Conservation (phyloP, 2,797 vertebrate species). For the Rhabdophis nuchalis region DNA sequence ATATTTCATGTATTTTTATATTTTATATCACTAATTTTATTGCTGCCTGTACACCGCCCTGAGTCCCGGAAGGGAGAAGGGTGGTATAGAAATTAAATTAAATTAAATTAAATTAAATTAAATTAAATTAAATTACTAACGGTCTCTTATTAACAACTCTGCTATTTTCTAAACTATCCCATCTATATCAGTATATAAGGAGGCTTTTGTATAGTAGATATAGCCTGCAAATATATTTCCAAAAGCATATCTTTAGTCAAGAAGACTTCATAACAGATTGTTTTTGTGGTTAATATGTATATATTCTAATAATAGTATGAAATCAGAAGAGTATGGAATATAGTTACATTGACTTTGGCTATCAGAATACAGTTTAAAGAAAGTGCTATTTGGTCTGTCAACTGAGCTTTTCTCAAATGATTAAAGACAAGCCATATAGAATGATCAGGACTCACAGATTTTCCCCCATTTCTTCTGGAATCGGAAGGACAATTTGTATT, state of each 20-base stretch:
- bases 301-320: neutral
- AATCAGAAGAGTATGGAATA: neutral
- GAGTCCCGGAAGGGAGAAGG: too few relatives aligned
- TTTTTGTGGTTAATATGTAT: neutral
- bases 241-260: neutral
- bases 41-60: too few relatives aligned
- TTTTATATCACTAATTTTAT: too few relatives aligned
- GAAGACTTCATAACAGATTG: neutral
- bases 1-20: too few relatives aligned
- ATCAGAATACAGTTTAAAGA: neutral
- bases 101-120: too few relatives aligned
- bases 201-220: neutral
- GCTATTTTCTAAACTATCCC: neutral
- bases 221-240: neutral
- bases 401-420: neutral
- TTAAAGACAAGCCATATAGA: neutral
- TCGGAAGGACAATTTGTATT: conserved; percentile 33
- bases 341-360: neutral
- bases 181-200: neutral
- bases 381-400: neutral
- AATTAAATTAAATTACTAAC: too few relatives aligned
- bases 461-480: conserved; percentile 25
- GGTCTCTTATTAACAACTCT: neutral
- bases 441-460: neutral
- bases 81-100: too few relatives aligned